These are phyloP conservation scores for Halcyon chelicuti DNA, from an alignment of 2,797 vertebrate species.

Conservation along the genomic window DNA sequence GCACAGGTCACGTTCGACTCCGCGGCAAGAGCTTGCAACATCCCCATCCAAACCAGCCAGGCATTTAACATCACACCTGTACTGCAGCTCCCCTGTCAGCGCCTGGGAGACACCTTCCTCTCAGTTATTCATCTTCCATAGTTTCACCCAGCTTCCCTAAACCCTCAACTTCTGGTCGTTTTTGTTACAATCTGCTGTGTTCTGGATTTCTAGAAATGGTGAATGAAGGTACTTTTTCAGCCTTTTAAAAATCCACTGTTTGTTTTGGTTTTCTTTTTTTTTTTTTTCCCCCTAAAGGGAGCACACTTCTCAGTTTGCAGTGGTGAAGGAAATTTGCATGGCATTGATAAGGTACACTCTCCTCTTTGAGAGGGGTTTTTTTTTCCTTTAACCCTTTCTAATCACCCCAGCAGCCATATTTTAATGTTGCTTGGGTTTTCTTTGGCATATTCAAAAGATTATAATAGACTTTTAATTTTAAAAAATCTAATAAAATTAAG, in stretches of 20 bases:
- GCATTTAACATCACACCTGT: conserved; percentile 8
- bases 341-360: neutral
- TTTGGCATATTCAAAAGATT: neutral
- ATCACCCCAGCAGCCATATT: neutral
- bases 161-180: neutral
- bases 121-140: neutral
- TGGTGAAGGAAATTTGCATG: neutral
- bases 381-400: neutral
- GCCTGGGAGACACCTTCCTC: neutral
- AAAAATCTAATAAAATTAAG: neutral
- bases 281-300: neutral
- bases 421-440: neutral
- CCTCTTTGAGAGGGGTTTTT: neutral
- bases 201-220: neutral
- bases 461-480: neutral
- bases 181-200: neutral
- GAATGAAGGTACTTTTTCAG: neutral
- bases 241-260: neutral
- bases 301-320: neutral
- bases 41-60: neutral
- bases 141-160: neutral
- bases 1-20: neutral
- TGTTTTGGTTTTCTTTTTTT: neutral
- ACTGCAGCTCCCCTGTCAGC: neutral
- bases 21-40: neutral